phyloP scores from a whole-genome alignment of 2,113 vertebrate species.

The Oceanites oceanicus region DNA sequence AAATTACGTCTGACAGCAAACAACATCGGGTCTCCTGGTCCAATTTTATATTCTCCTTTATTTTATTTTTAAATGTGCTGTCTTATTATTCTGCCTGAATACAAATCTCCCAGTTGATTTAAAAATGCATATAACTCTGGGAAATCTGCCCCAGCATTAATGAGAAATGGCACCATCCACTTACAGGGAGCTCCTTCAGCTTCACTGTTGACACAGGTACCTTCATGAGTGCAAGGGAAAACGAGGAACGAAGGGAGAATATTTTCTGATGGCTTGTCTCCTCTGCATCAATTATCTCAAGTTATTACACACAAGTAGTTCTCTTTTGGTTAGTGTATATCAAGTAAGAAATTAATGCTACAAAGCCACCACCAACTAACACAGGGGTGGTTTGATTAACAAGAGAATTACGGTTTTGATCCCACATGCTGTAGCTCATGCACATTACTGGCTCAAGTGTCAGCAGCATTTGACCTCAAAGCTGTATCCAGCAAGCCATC shows the following conservation, averaged over 20 bases:
- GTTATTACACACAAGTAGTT: not conserved
- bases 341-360: not conserved
- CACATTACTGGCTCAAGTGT: conserved; percentile 15
- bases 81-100: not conserved
- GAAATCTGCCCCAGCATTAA: not conserved
- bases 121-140: not conserved
- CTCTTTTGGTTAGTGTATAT: not conserved
- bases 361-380: not conserved
- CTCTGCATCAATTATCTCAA: not conserved
- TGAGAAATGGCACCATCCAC: not conserved
- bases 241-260: not conserved
- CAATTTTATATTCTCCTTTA: not conserved
- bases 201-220: not conserved
- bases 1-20: not conserved
- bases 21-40: not conserved
- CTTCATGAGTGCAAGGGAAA: not conserved
- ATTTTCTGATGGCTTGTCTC: not conserved
- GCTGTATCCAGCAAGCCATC: conserved; percentile 37
- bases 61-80: not conserved
- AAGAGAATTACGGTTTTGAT: not conserved
- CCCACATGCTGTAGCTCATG: conserved; percentile 22
- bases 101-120: not conserved
- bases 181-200: not conserved
- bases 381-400: not conserved
- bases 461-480: conserved; percentile 57